phyloP scores from a whole-genome alignment of 35 echinoderm and acorn worm genomes.

The Nesometra sesokonis region DNA sequence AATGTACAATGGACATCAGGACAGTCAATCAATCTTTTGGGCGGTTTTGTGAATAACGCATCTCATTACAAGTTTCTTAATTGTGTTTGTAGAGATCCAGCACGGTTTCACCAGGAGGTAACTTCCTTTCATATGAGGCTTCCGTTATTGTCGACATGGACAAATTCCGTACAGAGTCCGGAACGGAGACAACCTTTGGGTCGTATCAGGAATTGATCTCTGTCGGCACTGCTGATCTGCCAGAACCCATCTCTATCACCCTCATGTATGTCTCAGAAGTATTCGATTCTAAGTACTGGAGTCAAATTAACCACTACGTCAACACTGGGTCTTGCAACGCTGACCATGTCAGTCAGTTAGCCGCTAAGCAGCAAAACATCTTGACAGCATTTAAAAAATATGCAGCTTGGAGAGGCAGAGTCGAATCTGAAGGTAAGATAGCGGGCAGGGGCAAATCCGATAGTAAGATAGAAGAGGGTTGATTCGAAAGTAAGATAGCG shows the following conservation, averaged over 20 bases:
- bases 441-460: too few relatives aligned
- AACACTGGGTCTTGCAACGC: constrained; percentile 1
- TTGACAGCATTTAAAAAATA: not conserved
- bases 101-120: not conserved
- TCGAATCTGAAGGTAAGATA: constrained; percentile 3
- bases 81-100: not conserved
- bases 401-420: not conserved
- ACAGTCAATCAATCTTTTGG: too few relatives aligned
- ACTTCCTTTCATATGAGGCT: not conserved
- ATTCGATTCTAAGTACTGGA: constrained; percentile 27
- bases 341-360: not conserved
- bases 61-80: not conserved
- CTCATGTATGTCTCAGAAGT: constrained; percentile 37
- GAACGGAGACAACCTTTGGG: not conserved
- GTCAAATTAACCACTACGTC: constrained; percentile 12
- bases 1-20: too few relatives aligned
- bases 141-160: not conserved
- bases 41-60: too few relatives aligned
- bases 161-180: not conserved
- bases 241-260: constrained; percentile 23
- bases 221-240: not conserved
- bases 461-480: too few relatives aligned
- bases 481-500: too few relatives aligned
- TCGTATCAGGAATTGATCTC: not conserved
- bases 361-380: not conserved